A percentile compares a stretch with the other conserved stretches of the same genome.
phyloP scores from a whole-genome alignment of 2,888 invertebrate species.

The Microdon myrmicae region DNA sequence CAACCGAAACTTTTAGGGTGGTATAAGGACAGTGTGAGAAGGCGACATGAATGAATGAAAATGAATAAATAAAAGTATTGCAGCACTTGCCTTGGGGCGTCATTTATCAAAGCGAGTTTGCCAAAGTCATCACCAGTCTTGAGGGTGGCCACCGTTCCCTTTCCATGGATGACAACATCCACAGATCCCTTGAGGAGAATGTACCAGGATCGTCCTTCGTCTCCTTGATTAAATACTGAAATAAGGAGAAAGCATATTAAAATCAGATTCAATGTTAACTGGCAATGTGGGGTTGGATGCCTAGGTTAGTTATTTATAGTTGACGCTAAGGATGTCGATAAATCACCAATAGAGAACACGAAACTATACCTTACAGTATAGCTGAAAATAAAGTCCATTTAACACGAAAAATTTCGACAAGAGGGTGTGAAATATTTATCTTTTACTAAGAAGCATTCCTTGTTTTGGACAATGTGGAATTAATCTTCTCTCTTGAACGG shows the following conservation, averaged over 20 bases:
- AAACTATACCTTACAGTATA: too few relatives aligned
- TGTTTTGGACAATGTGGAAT: too few relatives aligned
- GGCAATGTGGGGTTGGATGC: slow-evolving; percentile 12
- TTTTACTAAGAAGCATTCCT: too few relatives aligned
- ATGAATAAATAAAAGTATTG: slow-evolving; percentile 5
- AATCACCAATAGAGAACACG: background rate
- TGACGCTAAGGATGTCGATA: background rate
- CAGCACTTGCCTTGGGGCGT: slow-evolving; percentile 77
- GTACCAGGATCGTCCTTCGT: slow-evolving; percentile 86
- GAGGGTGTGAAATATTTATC: too few relatives aligned
- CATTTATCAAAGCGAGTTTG: slow-evolving; percentile 85
- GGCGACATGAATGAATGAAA: background rate
- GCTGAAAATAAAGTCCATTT: too few relatives aligned
- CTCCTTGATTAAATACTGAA: slow-evolving; percentile 85
- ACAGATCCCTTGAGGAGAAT: slow-evolving; percentile 85
- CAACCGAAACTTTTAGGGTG: too few relatives aligned
- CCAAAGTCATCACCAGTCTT: slow-evolving; percentile 90
- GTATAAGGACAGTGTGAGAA: too few relatives aligned
- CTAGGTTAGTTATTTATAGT: background rate
- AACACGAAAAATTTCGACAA: too few relatives aligned
- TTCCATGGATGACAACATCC: slow-evolving; percentile 85
- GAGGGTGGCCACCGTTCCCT: slow-evolving; percentile 83
- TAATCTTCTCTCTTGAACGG: too few relatives aligned
- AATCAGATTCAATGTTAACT: slow-evolving; percentile 28
- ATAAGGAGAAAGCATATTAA: slow-evolving; percentile 5